phyloP scores from a whole-genome alignment of 2,888 invertebrate species.

The Embidobia sp. region DNA sequence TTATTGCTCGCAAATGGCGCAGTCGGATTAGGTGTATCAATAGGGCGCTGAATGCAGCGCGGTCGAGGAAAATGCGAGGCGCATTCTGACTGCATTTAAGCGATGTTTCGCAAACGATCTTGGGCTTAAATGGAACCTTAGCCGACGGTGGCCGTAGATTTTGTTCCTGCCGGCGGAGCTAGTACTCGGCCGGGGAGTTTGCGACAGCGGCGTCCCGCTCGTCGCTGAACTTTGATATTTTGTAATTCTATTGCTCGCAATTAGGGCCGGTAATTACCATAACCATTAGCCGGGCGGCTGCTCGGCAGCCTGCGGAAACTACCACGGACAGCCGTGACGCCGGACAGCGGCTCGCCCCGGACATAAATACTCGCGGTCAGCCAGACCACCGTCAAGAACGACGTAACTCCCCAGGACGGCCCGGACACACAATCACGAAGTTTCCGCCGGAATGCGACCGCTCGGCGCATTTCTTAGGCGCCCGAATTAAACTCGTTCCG shows the following conservation, averaged over 20 bases:
- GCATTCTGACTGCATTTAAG: conserved; percentile 42
- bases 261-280: conserved; percentile 81
- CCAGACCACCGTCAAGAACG: conserved; percentile 73
- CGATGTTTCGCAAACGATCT: conserved; percentile 50
- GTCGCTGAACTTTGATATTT: conserved; percentile 80
- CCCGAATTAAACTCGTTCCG: conserved; percentile 81
- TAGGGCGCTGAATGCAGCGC: conserved; percentile 38
- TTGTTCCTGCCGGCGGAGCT: conserved; percentile 45
- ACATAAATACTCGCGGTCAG: conserved; percentile 81
- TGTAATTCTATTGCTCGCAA: conserved; percentile 81
- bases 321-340: conserved; percentile 72
- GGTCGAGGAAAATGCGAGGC: conserved; percentile 3
- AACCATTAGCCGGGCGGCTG: conserved; percentile 79
- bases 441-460: conserved; percentile 81
- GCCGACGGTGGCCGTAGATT: conserved; percentile 44
- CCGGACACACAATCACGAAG: conserved; percentile 81
- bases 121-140: conserved; percentile 43
- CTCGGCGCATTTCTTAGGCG: conserved; percentile 79
- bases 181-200: conserved; percentile 49
- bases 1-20: conserved; percentile 23
- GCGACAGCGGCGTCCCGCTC: conserved; percentile 40
- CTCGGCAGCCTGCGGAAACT: conserved; percentile 72
- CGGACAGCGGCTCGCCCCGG: conserved; percentile 71
- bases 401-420: conserved; percentile 71
- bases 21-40: conserved; percentile 49